These are phyloP conservation scores for Sylvia borin DNA, from an alignment of 2,797 vertebrate species.

Conservation along the genomic window DNA sequence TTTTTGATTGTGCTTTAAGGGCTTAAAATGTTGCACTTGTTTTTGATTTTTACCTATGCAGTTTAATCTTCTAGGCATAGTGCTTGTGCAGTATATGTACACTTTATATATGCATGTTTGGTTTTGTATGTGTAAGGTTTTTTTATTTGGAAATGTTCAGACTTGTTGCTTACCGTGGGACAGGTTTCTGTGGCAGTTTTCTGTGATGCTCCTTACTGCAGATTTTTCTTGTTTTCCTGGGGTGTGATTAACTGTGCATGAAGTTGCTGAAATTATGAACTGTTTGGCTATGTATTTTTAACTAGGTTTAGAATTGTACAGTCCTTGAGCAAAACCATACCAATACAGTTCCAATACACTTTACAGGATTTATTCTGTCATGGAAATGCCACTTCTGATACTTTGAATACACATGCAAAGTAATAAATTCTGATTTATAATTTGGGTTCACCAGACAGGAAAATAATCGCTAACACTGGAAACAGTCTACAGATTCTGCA, in stretches of 20 bases:
- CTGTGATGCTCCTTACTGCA: constrained; percentile 37
- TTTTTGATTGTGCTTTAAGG: constrained; percentile 78
- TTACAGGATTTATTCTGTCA: neutral
- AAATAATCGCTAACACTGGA: neutral
- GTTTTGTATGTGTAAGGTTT: constrained; percentile 44
- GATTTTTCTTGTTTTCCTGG: constrained; percentile 52
- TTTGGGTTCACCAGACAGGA: neutral
- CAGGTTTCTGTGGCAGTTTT: constrained; percentile 46
- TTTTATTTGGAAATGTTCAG: constrained; percentile 56
- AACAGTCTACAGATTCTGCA: neutral
- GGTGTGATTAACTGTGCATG: neutral
- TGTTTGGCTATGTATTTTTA: constrained; percentile 35
- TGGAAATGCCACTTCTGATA: neutral
- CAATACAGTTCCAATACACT: constrained; percentile 48
- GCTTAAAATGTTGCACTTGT: constrained; percentile 82
- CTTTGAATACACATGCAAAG: neutral
- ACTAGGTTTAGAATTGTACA: constrained; percentile 1
- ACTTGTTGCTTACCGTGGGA: constrained; percentile 67
- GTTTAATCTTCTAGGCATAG: constrained; percentile 76
- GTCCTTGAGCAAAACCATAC: constrained; percentile 61
- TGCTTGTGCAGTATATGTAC: constrained; percentile 74
- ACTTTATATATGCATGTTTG: constrained; percentile 80
- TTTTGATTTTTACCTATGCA: constrained; percentile 83
- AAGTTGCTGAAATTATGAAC: constrained; percentile 11
- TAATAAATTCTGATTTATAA: constrained; percentile 2